These are phyloP conservation scores for Drepana arcuata DNA, from an alignment of 1,140 invertebrate genomes.

Conservation along the genomic window DNA sequence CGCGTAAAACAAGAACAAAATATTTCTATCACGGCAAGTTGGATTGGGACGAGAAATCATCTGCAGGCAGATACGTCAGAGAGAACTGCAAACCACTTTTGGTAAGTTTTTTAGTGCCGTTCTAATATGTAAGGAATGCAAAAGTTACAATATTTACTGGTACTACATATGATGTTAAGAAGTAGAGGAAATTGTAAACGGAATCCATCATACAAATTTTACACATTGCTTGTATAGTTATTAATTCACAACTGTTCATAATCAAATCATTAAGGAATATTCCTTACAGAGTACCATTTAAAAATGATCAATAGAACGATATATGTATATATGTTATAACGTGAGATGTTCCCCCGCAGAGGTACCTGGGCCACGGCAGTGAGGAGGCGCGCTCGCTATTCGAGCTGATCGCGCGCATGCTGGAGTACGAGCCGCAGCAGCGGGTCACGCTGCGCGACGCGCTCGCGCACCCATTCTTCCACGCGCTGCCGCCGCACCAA, in stretches of 20 bases:
- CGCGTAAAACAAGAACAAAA: constrained; percentile 96
- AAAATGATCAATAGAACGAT: too few relatives aligned
- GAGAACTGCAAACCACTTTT: constrained; percentile 97
- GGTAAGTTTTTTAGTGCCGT: constrained; percentile 84
- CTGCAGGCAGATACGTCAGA: constrained; percentile 95
- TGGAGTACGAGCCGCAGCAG: constrained; percentile 95
- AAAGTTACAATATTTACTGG: too few relatives aligned
- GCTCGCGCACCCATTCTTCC: constrained; percentile 94
- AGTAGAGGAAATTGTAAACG: too few relatives aligned
- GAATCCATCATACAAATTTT: too few relatives aligned
- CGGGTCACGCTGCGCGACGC: constrained; percentile 92
- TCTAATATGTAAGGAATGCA: too few relatives aligned
- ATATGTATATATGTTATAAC: background rate
- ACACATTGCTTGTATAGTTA: too few relatives aligned
- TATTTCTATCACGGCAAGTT: constrained; percentile 96
- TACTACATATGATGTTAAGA: too few relatives aligned
- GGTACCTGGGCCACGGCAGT: constrained; percentile 91
- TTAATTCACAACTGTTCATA: too few relatives aligned
- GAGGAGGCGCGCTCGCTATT: constrained; percentile 94
- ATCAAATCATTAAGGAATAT: too few relatives aligned
- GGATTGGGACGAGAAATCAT: constrained; percentile 95
- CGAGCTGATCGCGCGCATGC: constrained; percentile 94
- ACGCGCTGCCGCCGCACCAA: constrained; percentile 83
- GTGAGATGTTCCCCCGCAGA: constrained; percentile 73
- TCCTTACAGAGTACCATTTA: too few relatives aligned